Base-by-base conservation (phyloP, 2,797 vertebrate genomes). In the Hippoglossus hippoglossus region DNA sequence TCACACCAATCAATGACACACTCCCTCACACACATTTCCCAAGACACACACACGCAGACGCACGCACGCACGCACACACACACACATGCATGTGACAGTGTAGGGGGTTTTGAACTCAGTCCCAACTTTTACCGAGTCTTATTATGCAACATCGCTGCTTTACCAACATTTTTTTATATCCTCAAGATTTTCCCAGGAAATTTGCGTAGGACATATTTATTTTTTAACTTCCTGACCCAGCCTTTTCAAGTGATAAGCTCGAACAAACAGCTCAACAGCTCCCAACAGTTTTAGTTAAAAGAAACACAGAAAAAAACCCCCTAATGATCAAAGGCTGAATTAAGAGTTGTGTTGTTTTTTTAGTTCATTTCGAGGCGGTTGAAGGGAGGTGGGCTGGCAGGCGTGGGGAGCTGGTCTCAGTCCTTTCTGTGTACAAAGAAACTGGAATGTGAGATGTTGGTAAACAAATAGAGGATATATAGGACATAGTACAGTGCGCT, bases 311-410 rank as follows among this genome's bases (percentile, higher is more conserved):
- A 18, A 74, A 25, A 34, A 51, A 34, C 15, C n/a, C 11, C 1
- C 72, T 63, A 80, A 81, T 85, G 86, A 91, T 94, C 91, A 94
- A 94, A 94, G 91, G 75, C 72, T 31, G 59, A 86, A 87, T 89
- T 74, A 92, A 73, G 68, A 87, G 84, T 89, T 82, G 85, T 89
- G 86, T 91, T 92, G 77, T 91, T 86, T 75, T 81, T 55, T 26
- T 7, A 77, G 73, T 87, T 81, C 63, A 71, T 79, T 80, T 78
- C 60, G 69, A 76, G 78, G 84, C 79, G 67, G 47, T 75, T 3
- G 67, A 79, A 82, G 57, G 79, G 77, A 81, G 81, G 81, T 79
- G 73, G 79, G 80, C 77, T 82, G 73, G 79, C 77, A 87, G 71
- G 71, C 55, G n/a, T 50, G 64, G 69, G 74, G 77, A 84, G 77